Percentiles rank a stretch among this genome's conserved stretches.
Evolutionary conservation across 53 echinoderm and acorn worm species (phyloP).

Genomic region (Hippasteria phrygiana): DNA sequence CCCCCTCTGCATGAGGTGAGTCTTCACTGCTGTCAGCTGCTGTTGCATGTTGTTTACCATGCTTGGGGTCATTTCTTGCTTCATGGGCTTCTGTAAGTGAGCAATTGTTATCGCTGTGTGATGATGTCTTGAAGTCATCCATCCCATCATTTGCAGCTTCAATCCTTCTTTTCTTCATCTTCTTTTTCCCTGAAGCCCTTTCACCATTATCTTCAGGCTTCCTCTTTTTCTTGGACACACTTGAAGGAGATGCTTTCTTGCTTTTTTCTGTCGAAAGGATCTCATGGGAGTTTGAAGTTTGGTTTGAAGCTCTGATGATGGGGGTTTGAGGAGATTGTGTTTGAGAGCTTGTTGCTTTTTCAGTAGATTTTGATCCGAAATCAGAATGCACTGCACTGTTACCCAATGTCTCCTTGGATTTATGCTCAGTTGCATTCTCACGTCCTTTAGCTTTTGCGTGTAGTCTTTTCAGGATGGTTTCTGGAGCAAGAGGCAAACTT

Average conservation of each 20-base stretch:
- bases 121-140: too few species aligned
- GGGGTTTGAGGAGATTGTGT: too few species aligned
- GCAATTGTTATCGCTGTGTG: background rate
- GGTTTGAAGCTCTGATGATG: too few species aligned
- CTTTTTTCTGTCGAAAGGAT: too few species aligned
- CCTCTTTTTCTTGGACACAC: background rate
- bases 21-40: background rate
- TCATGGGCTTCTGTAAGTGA: background rate
- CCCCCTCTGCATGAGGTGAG: background rate
- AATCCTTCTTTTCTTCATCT: background rate
- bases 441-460: background rate
- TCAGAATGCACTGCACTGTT: background rate
- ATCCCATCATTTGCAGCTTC: too few species aligned
- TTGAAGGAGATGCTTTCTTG: background rate
- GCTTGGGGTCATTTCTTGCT: background rate
- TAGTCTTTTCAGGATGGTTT: constrained; percentile 23
- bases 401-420: background rate
- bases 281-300: too few species aligned
- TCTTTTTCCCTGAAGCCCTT: background rate
- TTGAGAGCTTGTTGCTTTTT: background rate
- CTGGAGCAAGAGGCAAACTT: background rate
- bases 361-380: background rate
- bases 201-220: background rate
- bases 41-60: background rate
- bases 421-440: background rate